Evolutionary conservation across 2,888 invertebrate genomes (phyloP), one percentile per base, ranked within the genome.

Genomic region (Archaeoteleia sp.): DNA sequence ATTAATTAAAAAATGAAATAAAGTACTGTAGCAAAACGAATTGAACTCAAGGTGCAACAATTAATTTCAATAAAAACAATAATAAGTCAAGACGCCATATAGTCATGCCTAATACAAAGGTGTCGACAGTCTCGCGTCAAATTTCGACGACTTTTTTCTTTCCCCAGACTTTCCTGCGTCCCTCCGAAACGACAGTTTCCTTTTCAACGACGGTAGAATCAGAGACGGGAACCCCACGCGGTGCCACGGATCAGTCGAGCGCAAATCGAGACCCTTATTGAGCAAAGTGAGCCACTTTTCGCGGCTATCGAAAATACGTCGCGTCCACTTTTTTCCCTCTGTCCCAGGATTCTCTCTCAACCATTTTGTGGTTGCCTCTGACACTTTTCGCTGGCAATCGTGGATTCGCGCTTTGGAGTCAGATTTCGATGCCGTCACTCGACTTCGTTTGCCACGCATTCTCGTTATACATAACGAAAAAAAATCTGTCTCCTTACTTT

Each of bases 141-240:
- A 57, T 45, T 55, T 60, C 49, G 34, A 46, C 46, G 39, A 32
- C 17, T 9, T 55, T 61, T 43, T 30, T 15, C 8, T 23, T 51
- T 6, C 46, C 43, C 75, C n/a, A n/a, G n/a, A n/a, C n/a, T 72
- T 71, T 74, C 53, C n/a, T n/a, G n/a, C n/a, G n/a, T n/a, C n/a
- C n/a, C n/a, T n/a, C n/a, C n/a, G n/a, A n/a, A 54, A 72, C 66
- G 72, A 74, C 75, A 77, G 73, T 76, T 76, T 75, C 71, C 73
- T 75, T 78, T 78, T 74, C 72, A 70, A 63, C 61, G 71, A 74
- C 67, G 72, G 75, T 67, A 70, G 70, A 65, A 60, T 57, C 61
- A 71, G 70, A 72, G 68, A 71, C n/a, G n/a, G n/a, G 69, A 78
- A 81, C 82, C 82, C 80, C 82, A 80, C 82, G 80, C 79, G 67